Base-by-base conservation (phyloP, 1,140 invertebrate species). In the Bathynomus jamesi region DNA sequence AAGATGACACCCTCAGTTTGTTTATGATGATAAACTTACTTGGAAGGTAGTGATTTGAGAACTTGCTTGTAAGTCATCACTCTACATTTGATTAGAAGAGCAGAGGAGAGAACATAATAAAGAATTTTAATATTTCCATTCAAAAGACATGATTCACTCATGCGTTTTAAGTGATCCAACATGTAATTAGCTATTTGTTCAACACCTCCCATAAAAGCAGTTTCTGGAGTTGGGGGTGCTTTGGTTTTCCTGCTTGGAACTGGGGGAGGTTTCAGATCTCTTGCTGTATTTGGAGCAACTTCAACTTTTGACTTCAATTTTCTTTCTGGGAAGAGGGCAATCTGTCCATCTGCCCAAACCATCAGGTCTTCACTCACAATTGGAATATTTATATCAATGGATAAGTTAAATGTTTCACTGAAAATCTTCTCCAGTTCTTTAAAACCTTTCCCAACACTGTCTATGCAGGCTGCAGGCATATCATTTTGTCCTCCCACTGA, bases 91-190 rank as follows among this genome's bases (percentile, higher is more conserved):
- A 92, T 83, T 28, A 93, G 81, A 0, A 90, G 88, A 0, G 90
- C 87, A 0, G 90, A 90, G 10, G 90, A 90, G 24, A 92, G 86
- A 0, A 90, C 90, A 0, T 88, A 89, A 1, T 89, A 91, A 10
- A 92, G 80, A 17, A 91, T 89, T 0, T 89, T 87, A 17, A 92
- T 82, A 80, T 92, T 90, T 0, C 90, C 90, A 77, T 91, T 89
- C 83, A 92, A 90, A 27, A 92, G 80, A 0, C 90, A 90, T 80
- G 91, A 90, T 82, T 93, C 90, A 27, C 87, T 90, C 8, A 93
- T 79, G 10, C 86, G 84, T 81, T 92, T 90, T 0, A 92, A 83
- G 79, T 92, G 90, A 81, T 91, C 89, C 25, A 79, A 32, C 68
- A 79, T 71, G 70, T 79, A 73, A 76, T 89, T 87, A 25, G 88